A percentile compares a stretch with the other conserved stretches of the same genome.
These are phyloP conservation scores for Adelognathus sp. DNA, from an alignment of 2,888 invertebrate species.

Conservation along the genomic window DNA sequence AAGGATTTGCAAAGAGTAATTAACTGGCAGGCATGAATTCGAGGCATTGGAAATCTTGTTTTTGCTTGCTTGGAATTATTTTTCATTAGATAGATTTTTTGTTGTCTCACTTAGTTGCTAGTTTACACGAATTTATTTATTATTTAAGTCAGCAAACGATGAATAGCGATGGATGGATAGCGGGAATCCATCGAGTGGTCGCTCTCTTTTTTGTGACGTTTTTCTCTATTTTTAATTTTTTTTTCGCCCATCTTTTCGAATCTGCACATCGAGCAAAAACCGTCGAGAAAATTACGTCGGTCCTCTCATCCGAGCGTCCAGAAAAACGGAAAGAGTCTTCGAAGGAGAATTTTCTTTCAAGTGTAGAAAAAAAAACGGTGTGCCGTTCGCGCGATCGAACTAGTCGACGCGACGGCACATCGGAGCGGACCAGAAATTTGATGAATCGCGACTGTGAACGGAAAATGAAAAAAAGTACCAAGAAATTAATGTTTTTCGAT, in stretches of 20 bases:
- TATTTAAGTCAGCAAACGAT: background rate
- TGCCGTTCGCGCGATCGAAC: background rate
- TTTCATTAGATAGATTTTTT: slow-evolving; percentile 24
- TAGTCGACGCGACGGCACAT: background rate
- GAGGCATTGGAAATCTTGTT: slow-evolving; percentile 15
- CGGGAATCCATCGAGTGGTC: background rate
- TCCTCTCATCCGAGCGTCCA: background rate
- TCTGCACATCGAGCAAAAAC: background rate
- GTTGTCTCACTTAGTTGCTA: background rate
- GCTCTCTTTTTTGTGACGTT: background rate
- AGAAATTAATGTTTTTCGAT: slow-evolving; percentile 11
- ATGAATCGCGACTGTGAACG: slow-evolving; percentile 3
- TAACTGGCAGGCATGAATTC: background rate
- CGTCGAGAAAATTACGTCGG: background rate
- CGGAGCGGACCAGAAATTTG: slow-evolving; percentile 25
- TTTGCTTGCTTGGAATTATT: slow-evolving; percentile 25
- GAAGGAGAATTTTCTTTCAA: background rate
- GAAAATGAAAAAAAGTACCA: background rate
- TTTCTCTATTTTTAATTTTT: background rate
- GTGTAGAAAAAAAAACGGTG: background rate
- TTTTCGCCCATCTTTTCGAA: background rate
- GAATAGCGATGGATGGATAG: too few relatives aligned
- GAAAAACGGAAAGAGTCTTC: background rate
- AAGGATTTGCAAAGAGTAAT: background rate
- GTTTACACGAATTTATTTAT: slow-evolving; percentile 14